Base-by-base conservation (phyloP, 2,888 invertebrate genomes). In the Microplitis manilae region DNA sequence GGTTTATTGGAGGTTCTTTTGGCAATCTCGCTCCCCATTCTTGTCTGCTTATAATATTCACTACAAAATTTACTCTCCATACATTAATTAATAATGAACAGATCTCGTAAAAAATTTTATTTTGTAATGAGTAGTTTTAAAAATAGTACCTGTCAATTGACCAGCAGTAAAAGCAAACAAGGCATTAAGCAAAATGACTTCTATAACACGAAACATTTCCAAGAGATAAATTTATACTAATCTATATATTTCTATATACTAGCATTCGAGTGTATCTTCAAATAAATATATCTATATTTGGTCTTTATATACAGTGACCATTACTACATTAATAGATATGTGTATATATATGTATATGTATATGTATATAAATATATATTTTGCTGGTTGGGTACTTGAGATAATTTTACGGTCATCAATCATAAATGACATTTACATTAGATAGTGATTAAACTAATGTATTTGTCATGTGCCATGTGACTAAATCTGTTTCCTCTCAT, bases 21-120 rank as follows among this genome's bases (percentile, higher is more conserved):
- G 90, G 80, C 8, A 78, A 2, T 69, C 83, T 84, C 13, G 91
- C 91, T 13, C 89, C 90, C 91, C 91, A 92, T 82, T 87, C 82
- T 13, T 82, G 65, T 80, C 91, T 86, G 1, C 84, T 82, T 69
- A 91, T 87, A 70, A 90, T 89, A 5, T 39, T 67, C 5, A 5
- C 30, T 59, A 17, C 17, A 60, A 38, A 1, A 30, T 2, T 30
- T 30, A 30, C 2, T 30, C 30, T 30, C 30, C 2, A 50, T 50
- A 50, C 13, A 13, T 13, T 50, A 59, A 38, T 59, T 30, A 70
- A 20, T 15, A 30, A 17, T 20, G 30, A 30, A 30, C 30, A 30
- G 30, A 2, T 30, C 30, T 30, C 30, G 30, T 30, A 30, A 30
- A 30, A 30, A 30, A 20, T 30, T 30, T 30, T 30, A 30, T 30